Conservation (phyloP, 2,888 invertebrate genomes). For the Meteorus colon region DNA sequence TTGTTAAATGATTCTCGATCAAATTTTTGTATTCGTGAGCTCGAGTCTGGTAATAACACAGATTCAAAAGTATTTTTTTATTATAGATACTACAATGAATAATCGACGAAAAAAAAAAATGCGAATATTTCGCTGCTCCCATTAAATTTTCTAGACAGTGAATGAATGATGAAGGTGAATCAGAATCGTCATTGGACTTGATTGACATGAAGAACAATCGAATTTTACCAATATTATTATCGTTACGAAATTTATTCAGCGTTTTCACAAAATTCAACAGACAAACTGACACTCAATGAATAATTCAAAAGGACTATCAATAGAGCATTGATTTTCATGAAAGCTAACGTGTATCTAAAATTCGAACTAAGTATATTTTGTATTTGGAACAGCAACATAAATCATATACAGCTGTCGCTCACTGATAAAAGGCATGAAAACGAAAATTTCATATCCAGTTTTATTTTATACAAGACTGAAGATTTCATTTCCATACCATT, state of each 20-base stretch:
- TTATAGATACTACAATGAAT: no score
- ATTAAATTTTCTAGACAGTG: no score
- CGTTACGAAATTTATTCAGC: background rate
- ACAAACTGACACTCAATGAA: background rate
- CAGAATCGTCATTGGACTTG: background rate
- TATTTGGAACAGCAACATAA: background rate
- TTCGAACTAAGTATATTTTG: background rate
- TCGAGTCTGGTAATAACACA: no score
- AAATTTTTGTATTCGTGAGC: no score
- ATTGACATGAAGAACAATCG: background rate
- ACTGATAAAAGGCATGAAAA: background rate
- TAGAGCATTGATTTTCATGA: background rate
- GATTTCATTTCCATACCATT: background rate
- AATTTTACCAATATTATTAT: background rate
- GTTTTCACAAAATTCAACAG: conserved; percentile 1
- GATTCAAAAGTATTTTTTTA: no score
- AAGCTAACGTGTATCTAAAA: background rate
- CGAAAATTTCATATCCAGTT: background rate
- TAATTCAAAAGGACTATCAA: background rate
- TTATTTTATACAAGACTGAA: background rate
- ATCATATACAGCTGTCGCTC: background rate
- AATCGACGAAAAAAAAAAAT: no score
- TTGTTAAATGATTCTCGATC: background rate
- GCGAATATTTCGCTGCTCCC: no score
- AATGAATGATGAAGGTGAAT: no score